Evolutionary conservation across 2,797 vertebrate genomes (phyloP).

Genomic region (Pseudochirops cupreus): DNA sequence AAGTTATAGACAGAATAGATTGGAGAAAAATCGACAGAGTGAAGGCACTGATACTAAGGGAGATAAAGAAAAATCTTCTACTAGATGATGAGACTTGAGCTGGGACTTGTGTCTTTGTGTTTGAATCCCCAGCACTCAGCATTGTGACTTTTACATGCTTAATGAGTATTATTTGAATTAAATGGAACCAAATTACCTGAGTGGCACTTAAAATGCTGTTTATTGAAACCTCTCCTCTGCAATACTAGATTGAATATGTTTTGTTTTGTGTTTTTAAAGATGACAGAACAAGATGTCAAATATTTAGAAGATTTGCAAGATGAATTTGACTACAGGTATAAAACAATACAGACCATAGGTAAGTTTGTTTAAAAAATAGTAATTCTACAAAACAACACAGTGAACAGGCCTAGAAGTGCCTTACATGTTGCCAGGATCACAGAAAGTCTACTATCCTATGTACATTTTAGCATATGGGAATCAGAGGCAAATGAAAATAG

Average conservation of each 20-base stretch:
- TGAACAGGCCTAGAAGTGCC: neutral
- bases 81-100: neutral
- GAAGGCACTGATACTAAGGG: neutral
- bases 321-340: constrained; percentile 98
- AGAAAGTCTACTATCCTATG: neutral
- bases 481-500: neutral
- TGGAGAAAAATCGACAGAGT: neutral
- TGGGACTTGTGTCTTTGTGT: neutral
- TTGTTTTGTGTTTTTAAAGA: constrained; percentile 83
- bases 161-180: neutral
- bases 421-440: constrained; percentile 8
- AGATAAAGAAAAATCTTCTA: neutral
- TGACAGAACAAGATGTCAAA: constrained; percentile 97
- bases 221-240: neutral
- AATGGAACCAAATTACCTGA: neutral
- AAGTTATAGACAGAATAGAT: neutral
- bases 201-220: constrained; percentile 12
- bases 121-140: neutral
- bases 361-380: constrained; percentile 68
- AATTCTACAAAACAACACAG: neutral
- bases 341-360: constrained; percentile 97
- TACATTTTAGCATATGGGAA: neutral
- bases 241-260: constrained; percentile 31
- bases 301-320: constrained; percentile 97
- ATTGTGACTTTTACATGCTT: neutral